Base-by-base conservation (phyloP, 2,888 invertebrate genomes). In the Actias luna region DNA sequence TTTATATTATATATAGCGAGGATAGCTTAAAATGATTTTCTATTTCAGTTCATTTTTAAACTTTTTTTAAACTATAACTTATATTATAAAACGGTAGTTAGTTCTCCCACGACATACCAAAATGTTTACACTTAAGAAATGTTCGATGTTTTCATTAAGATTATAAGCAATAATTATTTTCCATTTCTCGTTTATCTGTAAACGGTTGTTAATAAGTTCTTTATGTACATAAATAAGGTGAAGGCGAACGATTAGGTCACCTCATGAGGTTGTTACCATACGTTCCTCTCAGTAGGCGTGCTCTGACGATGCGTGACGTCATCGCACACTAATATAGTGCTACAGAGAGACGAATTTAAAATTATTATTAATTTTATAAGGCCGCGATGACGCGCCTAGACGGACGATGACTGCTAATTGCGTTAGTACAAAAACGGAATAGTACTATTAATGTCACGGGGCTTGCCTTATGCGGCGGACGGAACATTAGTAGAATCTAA, bases 211-310 rank as follows among this genome's bases (percentile, higher is more conserved):
- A 68, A 59, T 64, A 62, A 67, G 63, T 63, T 64, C 63, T 66
- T 65, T 73, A 64, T 71, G 69, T 74, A 72, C 65, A 72, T 72
- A 74, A 83, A 79, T 80, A 82, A 80, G 82, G 82, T 82, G 78
- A 83, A 82, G 80, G 78, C 73, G 72, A 80, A 72, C 74, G 73
- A 81, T 83, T 77, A 79, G 80, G 82, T 87, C 83, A 84, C 78
- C 80, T 77, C 75, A 25, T 74, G 71, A 65, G 65, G 66, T 64
- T 71, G 69, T 62, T 66, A 62, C 62, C 69, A 67, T 67, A 65
- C 63, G 67, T 64, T 64, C n/a, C 59, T 55, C 63, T 67, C 60
- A 58, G 66, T 62, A 62, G 64, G 67, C 67, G 67, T 73, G 67
- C 62, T 69, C 61, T 64, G 63, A 63, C 65, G 65, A 52, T 39